These are phyloP conservation scores for Ganaspis sp. DNA, from an alignment of 1,140 invertebrate genomes.

Conservation along the genomic window DNA sequence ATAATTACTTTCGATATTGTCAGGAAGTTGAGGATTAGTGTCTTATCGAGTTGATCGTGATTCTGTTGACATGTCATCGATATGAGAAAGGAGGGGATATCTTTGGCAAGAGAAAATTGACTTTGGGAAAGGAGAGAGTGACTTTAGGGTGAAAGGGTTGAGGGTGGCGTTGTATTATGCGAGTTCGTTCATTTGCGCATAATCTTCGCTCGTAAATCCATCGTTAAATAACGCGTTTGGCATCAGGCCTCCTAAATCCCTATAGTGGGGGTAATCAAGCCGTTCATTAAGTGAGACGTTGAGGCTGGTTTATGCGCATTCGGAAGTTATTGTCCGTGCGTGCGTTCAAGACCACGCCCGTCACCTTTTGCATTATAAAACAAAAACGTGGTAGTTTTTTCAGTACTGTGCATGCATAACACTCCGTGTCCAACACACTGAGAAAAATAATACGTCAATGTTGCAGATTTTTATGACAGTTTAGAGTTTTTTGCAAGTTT, in stretches of 20 bases:
- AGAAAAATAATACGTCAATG: neutral
- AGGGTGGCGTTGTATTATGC: constrained; percentile 24
- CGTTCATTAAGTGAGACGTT: constrained; percentile 67
- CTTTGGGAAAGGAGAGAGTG: neutral
- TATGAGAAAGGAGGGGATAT: neutral
- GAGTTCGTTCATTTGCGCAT: constrained; percentile 41
- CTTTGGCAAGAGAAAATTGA: neutral
- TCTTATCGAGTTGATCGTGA: neutral
- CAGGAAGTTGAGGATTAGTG: neutral
- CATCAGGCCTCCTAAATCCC: constrained; percentile 48
- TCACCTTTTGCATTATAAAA: constrained; percentile 57
- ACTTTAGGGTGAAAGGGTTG: constrained; percentile 1
- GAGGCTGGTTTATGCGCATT: constrained; percentile 66
- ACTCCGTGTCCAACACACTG: neutral
- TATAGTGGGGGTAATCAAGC: constrained; percentile 61
- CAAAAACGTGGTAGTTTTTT: constrained; percentile 43
- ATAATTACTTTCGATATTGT: neutral
- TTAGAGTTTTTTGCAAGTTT: neutral
- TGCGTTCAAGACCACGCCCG: constrained; percentile 62
- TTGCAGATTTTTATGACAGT: neutral
- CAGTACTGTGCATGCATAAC: neutral
- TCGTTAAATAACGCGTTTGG: constrained; percentile 64
- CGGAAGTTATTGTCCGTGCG: constrained; percentile 66
- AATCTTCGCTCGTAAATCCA: constrained; percentile 66
- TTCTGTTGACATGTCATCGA: neutral